A percentile compares a stretch with the other conserved stretches of the same genome.
These are phyloP conservation scores for Aelia acuminata DNA, from an alignment of 2,888 invertebrate species.

Conservation along the genomic window DNA sequence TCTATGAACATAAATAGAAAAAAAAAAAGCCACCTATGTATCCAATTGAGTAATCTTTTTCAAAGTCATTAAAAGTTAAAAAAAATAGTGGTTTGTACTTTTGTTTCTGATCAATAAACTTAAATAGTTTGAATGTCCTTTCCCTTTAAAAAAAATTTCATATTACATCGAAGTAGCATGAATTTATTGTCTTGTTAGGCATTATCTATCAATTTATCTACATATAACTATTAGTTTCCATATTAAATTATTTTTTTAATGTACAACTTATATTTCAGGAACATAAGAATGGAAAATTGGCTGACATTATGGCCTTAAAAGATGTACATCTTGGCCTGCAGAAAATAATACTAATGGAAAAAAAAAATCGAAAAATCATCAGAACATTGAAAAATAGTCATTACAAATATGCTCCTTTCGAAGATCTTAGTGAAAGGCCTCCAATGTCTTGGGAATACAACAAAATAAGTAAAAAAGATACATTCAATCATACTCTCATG, in stretches of 20 bases:
- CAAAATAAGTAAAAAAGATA: background rate
- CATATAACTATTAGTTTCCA: background rate
- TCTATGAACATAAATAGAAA: no score
- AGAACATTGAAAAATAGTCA: background rate
- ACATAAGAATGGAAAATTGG: background rate
- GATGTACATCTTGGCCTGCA: background rate
- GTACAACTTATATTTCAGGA: background rate
- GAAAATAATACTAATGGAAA: background rate
- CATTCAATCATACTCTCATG: background rate
- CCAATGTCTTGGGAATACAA: background rate
- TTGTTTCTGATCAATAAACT: no score
- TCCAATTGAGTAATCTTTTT: no score
- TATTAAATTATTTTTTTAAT: no score
- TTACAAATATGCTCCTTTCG: background rate
- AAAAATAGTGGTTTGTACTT: no score
- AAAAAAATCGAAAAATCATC: background rate
- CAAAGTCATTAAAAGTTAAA: no score
- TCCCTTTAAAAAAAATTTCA: no score
- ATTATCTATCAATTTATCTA: background rate
- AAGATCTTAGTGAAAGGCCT: background rate
- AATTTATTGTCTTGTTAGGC: no score
- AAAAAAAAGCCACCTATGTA: no score
- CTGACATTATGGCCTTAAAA: conserved; percentile 10
- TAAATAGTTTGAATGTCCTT: no score
- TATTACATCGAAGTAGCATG: no score